Evolutionary conservation across 2,797 vertebrate species (phyloP), one percentile per base, ranked within the genome.

Genomic region (Ambastaia sidthimunki): DNA sequence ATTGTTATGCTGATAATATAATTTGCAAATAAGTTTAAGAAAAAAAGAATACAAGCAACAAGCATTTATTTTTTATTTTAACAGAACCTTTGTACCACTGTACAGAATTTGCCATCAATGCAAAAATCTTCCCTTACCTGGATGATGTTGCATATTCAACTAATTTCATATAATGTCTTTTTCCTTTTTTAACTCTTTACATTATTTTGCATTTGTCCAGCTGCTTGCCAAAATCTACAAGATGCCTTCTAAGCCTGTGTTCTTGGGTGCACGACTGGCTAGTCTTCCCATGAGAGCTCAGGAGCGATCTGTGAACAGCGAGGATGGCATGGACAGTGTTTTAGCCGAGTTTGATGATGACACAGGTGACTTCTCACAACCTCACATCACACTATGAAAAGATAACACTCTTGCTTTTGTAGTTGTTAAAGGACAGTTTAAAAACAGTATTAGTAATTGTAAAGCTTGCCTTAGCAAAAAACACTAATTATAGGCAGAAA

Each of bases 161-260:
- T 7, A 41, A 41, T 41, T 7, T 41, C 37, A 37, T 37, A 37
- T 63, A n/a, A 19, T 62, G 4, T 62, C 13, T 19, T 68, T 21
- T 68, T 37, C 16, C 7, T 70, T 52, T 31, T 11, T 70, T 70
- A 7, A 21, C 7, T 25, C 3, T 25, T 57, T 7, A 2, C 10
- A 18, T 7, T 34, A 5, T 10, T 41, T 37, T 76, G 1, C 15
- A n/a, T 23, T 21, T 62, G 76, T 12, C 54, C 85, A 99, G 98
- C 92, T 99, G 80, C 89, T 99, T 81, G 95, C 96, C 73, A 98
- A 96, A 92, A 99, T 99, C 91, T 99, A 98, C 91, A 97, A 95
- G 91, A 99, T 99, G 97, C 95, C 95, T 19, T 94, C 95, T 72
- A 98, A 98, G 85, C 97, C 98, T 0, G 95, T 98, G 80, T 99